Evolutionary conservation across 2,113 vertebrate species (phyloP), one percentile per base, ranked within the genome.

Genomic region (Salvelinus fontinalis): DNA sequence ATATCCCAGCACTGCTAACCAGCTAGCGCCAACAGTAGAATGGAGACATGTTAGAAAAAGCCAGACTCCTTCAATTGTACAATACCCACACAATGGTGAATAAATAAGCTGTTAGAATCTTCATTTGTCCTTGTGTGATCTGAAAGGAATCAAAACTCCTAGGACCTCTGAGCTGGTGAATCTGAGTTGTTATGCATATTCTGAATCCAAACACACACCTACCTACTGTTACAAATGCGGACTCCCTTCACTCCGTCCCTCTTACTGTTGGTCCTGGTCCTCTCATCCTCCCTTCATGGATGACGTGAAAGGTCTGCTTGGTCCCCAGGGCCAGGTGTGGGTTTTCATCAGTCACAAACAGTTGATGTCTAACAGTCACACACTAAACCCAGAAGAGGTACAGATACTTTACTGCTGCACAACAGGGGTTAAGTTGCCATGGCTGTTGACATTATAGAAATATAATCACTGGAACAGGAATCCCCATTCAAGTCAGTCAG

Each of bases 201-300:
- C 11, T 51, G 14, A 3, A 51, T 51, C 4, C 49, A 51, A 8
- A 39, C 39, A 39, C 51, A 60, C 26, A 60, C 13, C 22, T 7
- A 34, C 27, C 13, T 18, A 64, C 54, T 64, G 54, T 66, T 79
- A 74, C 60, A 79, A 14, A 67, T 3, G 9, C 34, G 27, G n/a
- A n/a, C 75, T 71, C 59, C 65, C 6, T 74, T 12, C 8, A 20
- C 74, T 48, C 62, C 34, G 74, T 73, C 70, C 71, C 87, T 89
- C 85, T 84, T 83, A 79, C 85, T 89, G 85, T 81, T 71, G 26
- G 48, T 72, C 67, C 67, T 44, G 68, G 72, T 76, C 64, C 74
- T 70, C 67, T 34, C 75, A 70, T 75, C 8, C 64, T 22, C 31
- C 31, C 3, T 3, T 70, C 71, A 54, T 77, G n/a, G 67, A 48